A percentile compares a stretch with the other conserved stretches of the same genome.
Evolutionary conservation across 2,888 invertebrate genomes (phyloP).

Genomic region (Allygus modestus): DNA sequence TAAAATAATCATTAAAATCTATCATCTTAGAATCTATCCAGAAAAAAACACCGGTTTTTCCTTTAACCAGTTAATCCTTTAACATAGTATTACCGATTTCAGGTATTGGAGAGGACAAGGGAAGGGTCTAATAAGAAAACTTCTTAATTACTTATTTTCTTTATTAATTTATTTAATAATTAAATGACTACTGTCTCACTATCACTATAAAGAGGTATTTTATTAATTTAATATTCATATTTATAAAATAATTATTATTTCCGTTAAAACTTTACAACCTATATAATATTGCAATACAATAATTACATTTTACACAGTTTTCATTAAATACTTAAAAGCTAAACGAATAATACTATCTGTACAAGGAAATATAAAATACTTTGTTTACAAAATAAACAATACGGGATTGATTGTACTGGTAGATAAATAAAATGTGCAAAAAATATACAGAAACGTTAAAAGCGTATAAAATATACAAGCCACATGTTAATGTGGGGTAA

Average conservation of each 20-base stretch:
- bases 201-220: constrained; percentile 62
- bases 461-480: constrained; percentile 56
- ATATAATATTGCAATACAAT: constrained; percentile 62
- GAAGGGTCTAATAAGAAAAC: constrained; percentile 9
- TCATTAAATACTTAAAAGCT: constrained; percentile 62
- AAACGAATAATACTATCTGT: constrained; percentile 59
- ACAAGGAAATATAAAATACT: constrained; percentile 63
- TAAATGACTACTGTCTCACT: constrained; percentile 48
- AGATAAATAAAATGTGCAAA: constrained; percentile 61
- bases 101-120: background rate
- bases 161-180: constrained; percentile 51
- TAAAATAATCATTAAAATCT: no score
- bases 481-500: constrained; percentile 62
- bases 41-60: no score
- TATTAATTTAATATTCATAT: constrained; percentile 62
- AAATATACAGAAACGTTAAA: constrained; percentile 58
- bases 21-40: no score
- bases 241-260: constrained; percentile 61
- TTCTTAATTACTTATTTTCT: constrained; percentile 30
- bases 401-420: constrained; percentile 60
- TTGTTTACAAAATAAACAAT: constrained; percentile 60
- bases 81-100: no score
- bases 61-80: no score
- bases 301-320: constrained; percentile 64
- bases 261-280: constrained; percentile 61